Percentiles rank a stretch among this genome's conserved stretches.
These are phyloP conservation scores for Cordylochernes scorpioides DNA, from an alignment of 2,888 invertebrate species.

Conservation along the genomic window DNA sequence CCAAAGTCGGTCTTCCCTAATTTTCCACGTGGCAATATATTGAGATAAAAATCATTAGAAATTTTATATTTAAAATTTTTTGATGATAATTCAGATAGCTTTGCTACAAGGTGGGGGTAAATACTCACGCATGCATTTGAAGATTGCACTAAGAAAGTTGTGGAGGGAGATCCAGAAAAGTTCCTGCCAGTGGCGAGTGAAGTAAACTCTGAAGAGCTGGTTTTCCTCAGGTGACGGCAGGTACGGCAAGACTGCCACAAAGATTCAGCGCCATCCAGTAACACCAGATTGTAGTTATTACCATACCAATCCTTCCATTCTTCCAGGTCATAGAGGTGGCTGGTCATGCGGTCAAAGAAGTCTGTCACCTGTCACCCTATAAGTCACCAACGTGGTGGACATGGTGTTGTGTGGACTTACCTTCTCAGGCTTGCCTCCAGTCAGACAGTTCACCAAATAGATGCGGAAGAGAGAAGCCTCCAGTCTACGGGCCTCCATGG, in stretches of 20 bases:
- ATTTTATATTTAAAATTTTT: too few relatives aligned
- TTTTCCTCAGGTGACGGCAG: conserved; percentile 73
- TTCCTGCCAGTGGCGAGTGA: conserved; percentile 82
- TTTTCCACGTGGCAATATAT: too few relatives aligned
- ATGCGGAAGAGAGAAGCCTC: conserved; percentile 62
- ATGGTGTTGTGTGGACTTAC: too few relatives aligned
- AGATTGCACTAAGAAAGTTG: conserved; percentile 71
- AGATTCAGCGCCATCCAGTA: not conserved
- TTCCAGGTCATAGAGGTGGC: conserved; percentile 55
- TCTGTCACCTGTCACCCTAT: too few relatives aligned
- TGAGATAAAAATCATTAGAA: too few relatives aligned
- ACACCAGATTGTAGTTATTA: conserved; percentile 29
- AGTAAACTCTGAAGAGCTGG: conserved; percentile 56
- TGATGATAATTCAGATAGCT: too few relatives aligned
- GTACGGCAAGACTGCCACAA: conserved; percentile 52
- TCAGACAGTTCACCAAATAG: conserved; percentile 59
- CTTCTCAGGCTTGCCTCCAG: conserved; percentile 54
- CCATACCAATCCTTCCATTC: conserved; percentile 98
- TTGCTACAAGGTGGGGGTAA: too few relatives aligned
- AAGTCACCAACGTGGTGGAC: too few relatives aligned
- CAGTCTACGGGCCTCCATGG: conserved; percentile 43
- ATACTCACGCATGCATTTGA: conserved; percentile 25
- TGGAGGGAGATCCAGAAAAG: conserved; percentile 65
- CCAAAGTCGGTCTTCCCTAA: too few relatives aligned
- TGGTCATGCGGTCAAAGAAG: conserved; percentile 59